phyloP scores from a whole-genome alignment of 1,140 invertebrate genomes.

The Hylaeus volcanicus region DNA sequence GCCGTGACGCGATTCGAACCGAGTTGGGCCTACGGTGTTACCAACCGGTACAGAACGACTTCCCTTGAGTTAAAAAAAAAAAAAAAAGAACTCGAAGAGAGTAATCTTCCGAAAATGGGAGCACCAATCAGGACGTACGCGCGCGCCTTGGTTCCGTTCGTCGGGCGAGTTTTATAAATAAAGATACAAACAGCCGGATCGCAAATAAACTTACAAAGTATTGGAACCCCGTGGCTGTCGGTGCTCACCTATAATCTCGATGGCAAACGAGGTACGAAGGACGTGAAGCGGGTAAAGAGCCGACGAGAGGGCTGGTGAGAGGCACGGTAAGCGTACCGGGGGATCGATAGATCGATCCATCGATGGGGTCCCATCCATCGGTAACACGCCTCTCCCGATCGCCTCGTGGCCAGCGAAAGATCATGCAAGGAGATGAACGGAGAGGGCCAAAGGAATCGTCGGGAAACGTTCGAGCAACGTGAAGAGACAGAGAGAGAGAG shows the following conservation, averaged over 20 bases:
- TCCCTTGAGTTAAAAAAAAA: no score
- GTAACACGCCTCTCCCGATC: conserved; percentile 67
- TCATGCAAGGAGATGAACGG: conserved; percentile 26
- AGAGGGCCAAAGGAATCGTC: conserved; percentile 35
- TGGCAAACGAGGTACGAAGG: conserved; percentile 36
- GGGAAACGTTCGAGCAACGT: conserved; percentile 28
- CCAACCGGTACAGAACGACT: no score
- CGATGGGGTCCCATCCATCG: conserved; percentile 56
- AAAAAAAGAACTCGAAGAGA: background rate
- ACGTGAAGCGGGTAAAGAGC: conserved; percentile 1
- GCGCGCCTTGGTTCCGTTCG: background rate
- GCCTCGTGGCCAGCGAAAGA: conserved; percentile 48
- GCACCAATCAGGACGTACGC: background rate
- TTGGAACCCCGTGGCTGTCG: conserved; percentile 48
- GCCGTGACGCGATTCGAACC: no score
- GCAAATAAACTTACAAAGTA: conserved; percentile 54
- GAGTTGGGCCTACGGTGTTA: no score
- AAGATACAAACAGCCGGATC: conserved; percentile 46
- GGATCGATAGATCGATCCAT: conserved; percentile 52
- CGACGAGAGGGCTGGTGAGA: background rate
- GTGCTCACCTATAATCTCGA: conserved; percentile 46
- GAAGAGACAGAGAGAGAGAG: conserved; percentile 1
- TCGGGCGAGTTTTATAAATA: conserved; percentile 40
- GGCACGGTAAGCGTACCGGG: conserved; percentile 30
- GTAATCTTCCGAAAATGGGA: background rate